A percentile compares a stretch with the other conserved stretches of the same genome.
Conservation (phyloP, 2,797 vertebrate genomes). For the Tapera naevia region DNA sequence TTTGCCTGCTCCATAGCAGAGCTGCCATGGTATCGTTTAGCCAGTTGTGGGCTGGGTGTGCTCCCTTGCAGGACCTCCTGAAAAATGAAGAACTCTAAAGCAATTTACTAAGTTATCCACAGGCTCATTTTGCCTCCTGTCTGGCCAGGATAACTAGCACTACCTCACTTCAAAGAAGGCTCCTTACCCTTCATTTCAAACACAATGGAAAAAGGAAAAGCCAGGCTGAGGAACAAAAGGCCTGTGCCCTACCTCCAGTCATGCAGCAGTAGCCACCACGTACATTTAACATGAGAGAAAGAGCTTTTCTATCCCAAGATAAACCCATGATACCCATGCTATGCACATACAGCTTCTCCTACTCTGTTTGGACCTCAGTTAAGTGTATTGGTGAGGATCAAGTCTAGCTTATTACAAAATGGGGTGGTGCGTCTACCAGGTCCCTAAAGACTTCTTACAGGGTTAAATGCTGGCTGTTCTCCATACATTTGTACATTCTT, state of each 20-base stretch:
- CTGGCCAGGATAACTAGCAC: neutral
- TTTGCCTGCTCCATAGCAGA: neutral
- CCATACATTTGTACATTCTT: neutral
- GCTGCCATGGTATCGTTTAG: neutral
- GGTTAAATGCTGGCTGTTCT: neutral
- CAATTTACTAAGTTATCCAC: neutral
- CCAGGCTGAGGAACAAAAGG: neutral
- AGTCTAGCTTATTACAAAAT: neutral
- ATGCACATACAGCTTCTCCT: neutral
- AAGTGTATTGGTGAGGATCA: neutral
- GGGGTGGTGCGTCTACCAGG: neutral
- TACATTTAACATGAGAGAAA: neutral
- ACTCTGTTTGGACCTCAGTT: neutral
- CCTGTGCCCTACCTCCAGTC: fast-evolving
- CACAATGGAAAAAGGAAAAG: neutral
- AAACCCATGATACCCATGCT: neutral
- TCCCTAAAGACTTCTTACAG: neutral
- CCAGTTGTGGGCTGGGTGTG: fast-evolving
- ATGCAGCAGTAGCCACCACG: neutral
- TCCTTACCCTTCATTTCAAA: neutral
- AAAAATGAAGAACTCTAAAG: neutral
- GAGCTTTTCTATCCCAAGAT: neutral
- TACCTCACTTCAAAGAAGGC: fast-evolving
- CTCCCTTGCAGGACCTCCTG: neutral
- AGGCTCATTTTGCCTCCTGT: neutral